These are phyloP conservation scores for Puntigrus tetrazona DNA, from an alignment of 2,113 vertebrate species.

Conservation along the genomic window DNA sequence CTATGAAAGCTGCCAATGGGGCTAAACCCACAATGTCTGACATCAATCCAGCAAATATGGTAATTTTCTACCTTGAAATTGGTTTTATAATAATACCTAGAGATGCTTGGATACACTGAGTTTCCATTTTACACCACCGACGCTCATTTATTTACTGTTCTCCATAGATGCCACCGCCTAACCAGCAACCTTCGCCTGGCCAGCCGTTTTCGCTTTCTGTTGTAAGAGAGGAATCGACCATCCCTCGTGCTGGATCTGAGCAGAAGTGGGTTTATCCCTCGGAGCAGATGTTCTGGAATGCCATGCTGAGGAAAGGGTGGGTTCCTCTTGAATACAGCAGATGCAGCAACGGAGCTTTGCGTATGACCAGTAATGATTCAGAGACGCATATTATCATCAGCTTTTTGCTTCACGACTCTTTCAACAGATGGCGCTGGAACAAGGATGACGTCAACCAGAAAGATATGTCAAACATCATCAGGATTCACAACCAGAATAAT, in stretches of 20 bases:
- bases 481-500: conserved; percentile 89
- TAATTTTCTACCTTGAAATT: conserved; percentile 53
- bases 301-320: conserved; percentile 88
- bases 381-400: neutral
- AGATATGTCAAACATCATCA: conserved; percentile 86
- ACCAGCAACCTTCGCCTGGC: conserved; percentile 78
- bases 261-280: conserved; percentile 90
- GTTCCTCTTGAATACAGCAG: conserved; percentile 33
- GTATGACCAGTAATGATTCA: neutral
- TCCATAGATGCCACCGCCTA: conserved; percentile 84
- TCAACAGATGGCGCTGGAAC: conserved; percentile 84
- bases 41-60: conserved; percentile 85
- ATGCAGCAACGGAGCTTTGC: no score
- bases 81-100: neutral
- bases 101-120: neutral
- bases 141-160: neutral
- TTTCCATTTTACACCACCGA: neutral
- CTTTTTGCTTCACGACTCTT: neutral
- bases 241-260: conserved; percentile 80
- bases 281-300: conserved; percentile 92
- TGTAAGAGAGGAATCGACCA: conserved; percentile 82
- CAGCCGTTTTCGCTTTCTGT: conserved; percentile 82
- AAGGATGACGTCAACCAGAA: conserved; percentile 79
- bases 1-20: conserved; percentile 64
- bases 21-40: conserved; percentile 61